phyloP scores from a whole-genome alignment of 2,888 invertebrate species.

The Campopleginae sp. region DNA sequence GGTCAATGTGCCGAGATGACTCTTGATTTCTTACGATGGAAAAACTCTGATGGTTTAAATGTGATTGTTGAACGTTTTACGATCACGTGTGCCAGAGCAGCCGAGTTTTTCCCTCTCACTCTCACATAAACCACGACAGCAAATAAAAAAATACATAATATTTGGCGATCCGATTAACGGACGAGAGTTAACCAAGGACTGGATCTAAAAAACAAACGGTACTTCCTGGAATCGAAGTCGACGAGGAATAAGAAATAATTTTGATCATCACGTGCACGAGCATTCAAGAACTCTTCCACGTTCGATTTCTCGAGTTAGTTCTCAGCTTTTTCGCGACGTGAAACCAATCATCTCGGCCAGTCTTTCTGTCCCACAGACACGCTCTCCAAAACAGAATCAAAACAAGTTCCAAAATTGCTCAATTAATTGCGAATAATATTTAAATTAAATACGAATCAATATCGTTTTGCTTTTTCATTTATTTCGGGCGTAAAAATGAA shows the following conservation, averaged over 20 bases:
- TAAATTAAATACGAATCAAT: background rate
- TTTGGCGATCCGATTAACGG: slow-evolving; percentile 52
- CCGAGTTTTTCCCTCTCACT: background rate
- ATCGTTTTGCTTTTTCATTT: background rate
- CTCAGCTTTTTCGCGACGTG: background rate
- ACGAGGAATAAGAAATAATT: background rate
- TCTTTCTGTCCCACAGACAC: background rate
- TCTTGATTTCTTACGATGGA: slow-evolving; percentile 17
- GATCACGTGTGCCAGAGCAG: slow-evolving; percentile 27
- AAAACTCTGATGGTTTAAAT: background rate
- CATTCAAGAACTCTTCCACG: background rate
- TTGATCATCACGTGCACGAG: slow-evolving; percentile 21
- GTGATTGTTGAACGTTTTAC: slow-evolving; percentile 35
- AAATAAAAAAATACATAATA: slow-evolving; percentile 29
- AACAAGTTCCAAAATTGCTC: background rate
- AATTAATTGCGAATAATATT: background rate
- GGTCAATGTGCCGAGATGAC: slow-evolving; percentile 42
- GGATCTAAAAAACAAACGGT: slow-evolving; percentile 25
- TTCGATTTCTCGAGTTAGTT: background rate
- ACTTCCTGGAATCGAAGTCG: slow-evolving; percentile 43
- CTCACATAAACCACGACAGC: slow-evolving; percentile 13
- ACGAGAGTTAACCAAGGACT: slow-evolving; percentile 22
- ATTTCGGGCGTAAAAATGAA: background rate
- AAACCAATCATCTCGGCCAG: too few species aligned
- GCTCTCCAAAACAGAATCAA: background rate